Conservation (phyloP, 2,797 vertebrate species). For the Craterocephalus amniculus region DNA sequence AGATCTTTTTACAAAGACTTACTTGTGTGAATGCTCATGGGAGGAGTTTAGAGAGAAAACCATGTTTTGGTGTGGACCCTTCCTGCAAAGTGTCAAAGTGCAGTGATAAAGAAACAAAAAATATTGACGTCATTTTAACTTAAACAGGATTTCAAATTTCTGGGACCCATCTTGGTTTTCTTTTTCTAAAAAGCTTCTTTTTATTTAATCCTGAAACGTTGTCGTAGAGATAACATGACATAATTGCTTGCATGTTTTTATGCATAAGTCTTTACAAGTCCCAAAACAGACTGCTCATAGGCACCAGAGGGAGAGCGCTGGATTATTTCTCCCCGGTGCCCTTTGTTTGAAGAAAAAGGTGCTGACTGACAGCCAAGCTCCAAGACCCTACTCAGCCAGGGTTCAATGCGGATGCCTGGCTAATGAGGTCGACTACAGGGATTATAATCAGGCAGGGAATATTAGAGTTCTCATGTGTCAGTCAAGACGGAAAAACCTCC, state of each 20-base stretch:
- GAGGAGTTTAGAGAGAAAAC: slow-evolving; percentile 47
- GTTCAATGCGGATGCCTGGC: slow-evolving; percentile 84
- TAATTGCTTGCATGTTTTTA: slow-evolving; percentile 42
- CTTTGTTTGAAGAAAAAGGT: slow-evolving; percentile 81
- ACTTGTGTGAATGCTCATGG: slow-evolving; percentile 64
- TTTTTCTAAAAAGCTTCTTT: slow-evolving; percentile 31
- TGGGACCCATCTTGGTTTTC: slow-evolving; percentile 11
- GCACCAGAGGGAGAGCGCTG: slow-evolving; percentile 58
- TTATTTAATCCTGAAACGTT: slow-evolving; percentile 39
- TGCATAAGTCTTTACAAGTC: slow-evolving; percentile 60
- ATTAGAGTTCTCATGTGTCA: slow-evolving; percentile 84
- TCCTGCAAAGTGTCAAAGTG: slow-evolving; percentile 33
- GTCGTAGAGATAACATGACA: slow-evolving; percentile 33
- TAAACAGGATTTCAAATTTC: slow-evolving; percentile 15
- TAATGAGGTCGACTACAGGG: slow-evolving; percentile 84
- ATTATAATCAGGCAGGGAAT: slow-evolving; percentile 85
- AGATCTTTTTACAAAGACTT: slow-evolving; percentile 66
- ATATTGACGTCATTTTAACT: slow-evolving; percentile 30
- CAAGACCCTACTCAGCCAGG: slow-evolving; percentile 79
- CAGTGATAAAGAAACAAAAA: slow-evolving; percentile 41
- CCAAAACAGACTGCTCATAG: slow-evolving; percentile 63
- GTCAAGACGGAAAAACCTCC: slow-evolving; percentile 78
- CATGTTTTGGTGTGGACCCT: slow-evolving; percentile 36
- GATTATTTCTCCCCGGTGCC: slow-evolving; percentile 79
- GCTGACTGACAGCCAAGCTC: slow-evolving; percentile 85